Conservation (phyloP, 2,888 invertebrate genomes). For the Eudasyphora cyanicolor region DNA sequence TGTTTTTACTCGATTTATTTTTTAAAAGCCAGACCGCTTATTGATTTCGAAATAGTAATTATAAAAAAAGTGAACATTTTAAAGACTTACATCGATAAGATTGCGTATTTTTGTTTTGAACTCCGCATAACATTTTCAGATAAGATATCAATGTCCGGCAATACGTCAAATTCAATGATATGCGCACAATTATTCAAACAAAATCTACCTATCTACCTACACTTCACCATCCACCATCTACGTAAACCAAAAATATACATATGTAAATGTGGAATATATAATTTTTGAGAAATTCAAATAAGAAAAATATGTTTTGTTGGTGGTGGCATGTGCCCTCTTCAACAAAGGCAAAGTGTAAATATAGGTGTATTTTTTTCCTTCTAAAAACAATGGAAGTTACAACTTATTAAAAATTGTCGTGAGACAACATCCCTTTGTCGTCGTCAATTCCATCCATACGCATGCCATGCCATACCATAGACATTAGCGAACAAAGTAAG, state of each 20-base stretch:
- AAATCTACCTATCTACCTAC: neutral
- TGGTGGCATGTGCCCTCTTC: neutral
- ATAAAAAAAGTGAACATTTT: neutral
- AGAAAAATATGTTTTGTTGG: neutral
- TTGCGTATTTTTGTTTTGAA: neutral
- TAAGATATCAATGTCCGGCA: slow-evolving; percentile 32
- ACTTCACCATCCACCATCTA: neutral
- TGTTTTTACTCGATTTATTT: neutral
- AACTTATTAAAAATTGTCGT: neutral
- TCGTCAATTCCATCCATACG: no score
- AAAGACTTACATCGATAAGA: slow-evolving; percentile 32
- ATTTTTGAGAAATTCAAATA: neutral
- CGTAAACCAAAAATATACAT: no score
- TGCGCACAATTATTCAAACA: neutral
- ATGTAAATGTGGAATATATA: neutral
- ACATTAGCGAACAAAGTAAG: neutral
- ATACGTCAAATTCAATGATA: neutral
- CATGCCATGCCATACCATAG: no score
- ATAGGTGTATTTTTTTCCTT: neutral
- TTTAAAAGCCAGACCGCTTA: neutral
- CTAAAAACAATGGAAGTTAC: slow-evolving; percentile 26
- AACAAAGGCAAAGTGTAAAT: neutral
- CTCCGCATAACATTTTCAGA: slow-evolving; percentile 7
- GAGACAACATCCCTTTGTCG: slow-evolving; percentile 1
- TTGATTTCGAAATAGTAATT: slow-evolving; percentile 1